A percentile compares a stretch with the other conserved stretches of the same genome.
phyloP scores from a whole-genome alignment of 2,888 invertebrate genomes.

The Acronicta leporina region DNA sequence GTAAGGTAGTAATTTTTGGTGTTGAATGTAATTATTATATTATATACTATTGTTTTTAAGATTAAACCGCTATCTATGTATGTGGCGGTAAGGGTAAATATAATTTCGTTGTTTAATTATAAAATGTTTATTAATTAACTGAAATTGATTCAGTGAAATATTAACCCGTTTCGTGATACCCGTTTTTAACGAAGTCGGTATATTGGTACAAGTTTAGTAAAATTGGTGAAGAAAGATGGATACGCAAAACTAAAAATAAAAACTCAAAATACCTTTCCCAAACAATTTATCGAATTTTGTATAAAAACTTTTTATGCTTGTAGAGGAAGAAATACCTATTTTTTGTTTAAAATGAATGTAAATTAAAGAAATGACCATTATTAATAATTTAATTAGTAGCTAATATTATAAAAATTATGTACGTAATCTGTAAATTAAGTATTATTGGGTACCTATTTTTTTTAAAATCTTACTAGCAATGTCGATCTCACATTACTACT shows the following conservation, averaged over 20 bases:
- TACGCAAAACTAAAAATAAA: conserved; percentile 8
- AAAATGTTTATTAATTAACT: conserved; percentile 42
- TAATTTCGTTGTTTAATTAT: conserved; percentile 47
- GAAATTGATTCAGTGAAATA: conserved; percentile 27
- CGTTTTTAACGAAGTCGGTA: conserved; percentile 14
- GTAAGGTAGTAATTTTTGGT: conserved; percentile 21
- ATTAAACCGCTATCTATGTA: conserved; percentile 22
- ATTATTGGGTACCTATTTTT: conserved; percentile 26
- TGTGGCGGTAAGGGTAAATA: conserved; percentile 31
- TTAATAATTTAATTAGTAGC: conserved; percentile 17
- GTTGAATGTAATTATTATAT: conserved; percentile 42
- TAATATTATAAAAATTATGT: conserved; percentile 16
- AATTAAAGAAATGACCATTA: conserved; percentile 30
- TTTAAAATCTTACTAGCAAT: no score
- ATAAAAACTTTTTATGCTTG: neutral
- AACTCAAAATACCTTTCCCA: conserved; percentile 26
- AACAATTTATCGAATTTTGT: neutral
- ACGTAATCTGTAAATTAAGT: conserved; percentile 19
- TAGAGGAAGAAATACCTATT: neutral
- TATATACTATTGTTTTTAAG: conserved; percentile 30
- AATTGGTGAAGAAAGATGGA: neutral
- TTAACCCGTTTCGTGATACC: conserved; percentile 19
- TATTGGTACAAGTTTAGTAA: neutral
- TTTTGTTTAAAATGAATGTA: conserved; percentile 12
- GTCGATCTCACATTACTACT: no score